Evolutionary conservation across 2,113 vertebrate species (phyloP).

Genomic region (Numenius arquata): DNA sequence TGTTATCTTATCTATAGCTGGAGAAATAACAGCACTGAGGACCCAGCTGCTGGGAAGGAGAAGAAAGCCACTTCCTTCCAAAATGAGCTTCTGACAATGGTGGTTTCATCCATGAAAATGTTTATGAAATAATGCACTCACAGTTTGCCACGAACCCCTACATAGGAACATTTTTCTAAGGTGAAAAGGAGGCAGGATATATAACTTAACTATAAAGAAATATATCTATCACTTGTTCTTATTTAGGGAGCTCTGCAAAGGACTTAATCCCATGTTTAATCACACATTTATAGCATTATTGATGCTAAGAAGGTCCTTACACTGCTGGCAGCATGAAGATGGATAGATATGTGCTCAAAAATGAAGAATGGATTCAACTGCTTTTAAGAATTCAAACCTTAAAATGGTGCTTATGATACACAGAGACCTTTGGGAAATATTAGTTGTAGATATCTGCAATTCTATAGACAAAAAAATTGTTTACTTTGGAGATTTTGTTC

Average conservation of each 20-base stretch:
- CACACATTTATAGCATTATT: not conserved
- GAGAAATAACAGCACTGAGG: not conserved
- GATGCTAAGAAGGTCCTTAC: not conserved
- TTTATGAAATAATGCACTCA: not conserved
- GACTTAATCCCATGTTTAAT: not conserved
- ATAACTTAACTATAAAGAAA: not conserved
- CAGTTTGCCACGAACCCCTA: not conserved
- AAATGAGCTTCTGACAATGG: not conserved
- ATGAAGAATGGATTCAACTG: not conserved
- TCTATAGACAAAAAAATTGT: not conserved
- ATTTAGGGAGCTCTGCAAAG: not conserved
- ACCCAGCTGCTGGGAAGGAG: not conserved
- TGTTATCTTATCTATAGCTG: not conserved
- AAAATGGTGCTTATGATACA: not conserved
- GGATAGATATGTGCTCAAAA: not conserved
- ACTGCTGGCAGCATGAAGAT: not conserved
- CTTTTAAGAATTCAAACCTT: not conserved
- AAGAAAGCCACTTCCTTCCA: not conserved
- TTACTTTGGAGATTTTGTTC: not conserved
- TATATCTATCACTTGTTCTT: not conserved
- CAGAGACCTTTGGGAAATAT: not conserved
- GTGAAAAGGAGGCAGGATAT: not conserved
- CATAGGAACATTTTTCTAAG: not conserved
- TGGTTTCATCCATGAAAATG: not conserved
- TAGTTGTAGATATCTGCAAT: not conserved